phyloP scores from a whole-genome alignment of 2,888 invertebrate genomes.

The Lapara coniferarum region DNA sequence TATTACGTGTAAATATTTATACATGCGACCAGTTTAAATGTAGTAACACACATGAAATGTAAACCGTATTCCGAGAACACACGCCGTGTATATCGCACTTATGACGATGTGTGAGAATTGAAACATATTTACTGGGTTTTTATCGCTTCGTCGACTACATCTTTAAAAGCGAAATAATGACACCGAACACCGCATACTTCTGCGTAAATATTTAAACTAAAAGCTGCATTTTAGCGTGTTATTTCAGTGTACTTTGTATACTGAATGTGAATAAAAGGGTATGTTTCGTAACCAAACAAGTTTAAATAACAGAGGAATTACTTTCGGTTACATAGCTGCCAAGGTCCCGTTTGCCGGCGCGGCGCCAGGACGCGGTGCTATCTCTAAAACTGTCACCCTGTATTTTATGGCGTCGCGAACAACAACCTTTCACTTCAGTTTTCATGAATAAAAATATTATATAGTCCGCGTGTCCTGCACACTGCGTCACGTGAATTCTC shows the following conservation, averaged over 20 bases:
- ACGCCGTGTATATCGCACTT: conserved; percentile 17
- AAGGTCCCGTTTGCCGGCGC: conserved; percentile 49
- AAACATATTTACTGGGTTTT: conserved; percentile 22
- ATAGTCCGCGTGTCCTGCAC: conserved; percentile 35
- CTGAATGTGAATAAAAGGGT: background rate
- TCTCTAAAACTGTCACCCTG: conserved; percentile 72
- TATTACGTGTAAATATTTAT: conserved; percentile 23
- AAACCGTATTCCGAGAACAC: conserved; percentile 23
- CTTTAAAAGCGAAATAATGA: conserved; percentile 6
- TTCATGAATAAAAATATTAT: conserved; percentile 69
- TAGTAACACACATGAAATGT: conserved; percentile 22
- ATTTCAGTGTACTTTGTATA: background rate
- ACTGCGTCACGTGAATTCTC: conserved; percentile 19
- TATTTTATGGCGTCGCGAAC: conserved; percentile 70
- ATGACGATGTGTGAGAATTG: conserved; percentile 21
- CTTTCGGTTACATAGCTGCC: conserved; percentile 54
- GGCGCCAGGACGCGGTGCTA: conserved; percentile 64
- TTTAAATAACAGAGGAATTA: conserved; percentile 70
- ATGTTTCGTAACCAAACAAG: conserved; percentile 31
- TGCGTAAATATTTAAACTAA: background rate
- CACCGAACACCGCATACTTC: background rate
- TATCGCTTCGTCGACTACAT: conserved; percentile 20
- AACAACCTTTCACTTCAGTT: conserved; percentile 72
- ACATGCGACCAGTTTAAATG: conserved; percentile 15
- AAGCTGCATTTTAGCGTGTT: background rate